Evolutionary conservation across 2,797 vertebrate genomes (phyloP), one percentile per base, ranked within the genome.

Genomic region (Linurgus olivaceus): DNA sequence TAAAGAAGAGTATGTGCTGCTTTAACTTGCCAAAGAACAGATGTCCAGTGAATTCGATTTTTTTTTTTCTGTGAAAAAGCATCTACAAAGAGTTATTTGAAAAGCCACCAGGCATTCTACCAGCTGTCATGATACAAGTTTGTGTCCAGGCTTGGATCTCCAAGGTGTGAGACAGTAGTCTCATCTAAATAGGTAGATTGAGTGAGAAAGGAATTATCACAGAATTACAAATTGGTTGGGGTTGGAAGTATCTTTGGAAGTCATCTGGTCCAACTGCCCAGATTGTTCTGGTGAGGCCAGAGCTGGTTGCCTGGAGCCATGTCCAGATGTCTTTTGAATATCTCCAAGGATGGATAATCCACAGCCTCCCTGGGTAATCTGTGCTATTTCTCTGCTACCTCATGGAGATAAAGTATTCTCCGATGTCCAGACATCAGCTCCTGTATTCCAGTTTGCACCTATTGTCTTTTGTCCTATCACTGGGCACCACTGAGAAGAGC

Each of bases 181-280:
- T 55, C 77, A 48, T 23, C 15, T 59, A 67, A 78, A 71, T 10
- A 40, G 38, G 44, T 19, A 77, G 33, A 73, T 74, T 42, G 31
- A 73, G 21, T 8, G 29, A 92, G 20, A 17, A 92, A 58, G 31
- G 25, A 87, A 37, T 77, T 82, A 52, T 59, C 35, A 44, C 9
- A 68, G 54, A 75, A 55, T 61, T 35, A 44, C 13, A 55, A 76
- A 50, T 29, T 62, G 4, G 8, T 11, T 77, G 12, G 1, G 9
- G 6, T 45, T 81, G n/a, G 33, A 72, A 70, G 4, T 54, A 44
- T 10, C 37, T 29, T 19, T 68, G n/a, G 28, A 62, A 13, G 13
- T 29, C n/a, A n/a, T 38, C 37, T 82, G 19, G 24, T 51, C 37
- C 37, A 76, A 11, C 7, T 0, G 0, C 20, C 10, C 10, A 38